Conservation (phyloP, 2,113 vertebrate species). For the Hydrolagus affinis region DNA sequence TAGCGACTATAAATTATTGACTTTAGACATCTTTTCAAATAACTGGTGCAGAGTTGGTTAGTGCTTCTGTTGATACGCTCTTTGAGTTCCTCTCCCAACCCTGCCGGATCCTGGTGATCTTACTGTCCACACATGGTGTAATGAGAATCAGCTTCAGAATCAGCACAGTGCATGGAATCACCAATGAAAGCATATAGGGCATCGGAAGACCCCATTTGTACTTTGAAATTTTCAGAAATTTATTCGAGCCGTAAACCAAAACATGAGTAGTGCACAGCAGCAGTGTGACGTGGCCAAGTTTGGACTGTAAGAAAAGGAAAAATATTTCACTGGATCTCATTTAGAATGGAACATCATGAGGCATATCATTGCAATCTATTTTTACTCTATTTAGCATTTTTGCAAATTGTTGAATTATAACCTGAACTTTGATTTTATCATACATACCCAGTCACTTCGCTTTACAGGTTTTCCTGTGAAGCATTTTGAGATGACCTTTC, state of each 20-base stretch:
- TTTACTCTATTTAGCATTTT: no score
- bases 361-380: no score
- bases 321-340: not conserved
- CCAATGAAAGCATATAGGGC: constrained; percentile 63
- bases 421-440: no score
- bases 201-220: constrained; percentile 75
- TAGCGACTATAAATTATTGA: no score
- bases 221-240: constrained; percentile 51
- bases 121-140: constrained; percentile 68
- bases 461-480: no score
- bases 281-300: constrained; percentile 76
- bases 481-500: no score
- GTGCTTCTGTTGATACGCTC: no score
- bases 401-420: no score
- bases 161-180: constrained; percentile 68
- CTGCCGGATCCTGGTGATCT: constrained; percentile 66
- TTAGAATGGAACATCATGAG: not conserved
- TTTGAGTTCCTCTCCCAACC: constrained; percentile 70
- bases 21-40: not conserved
- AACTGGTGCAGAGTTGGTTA: not conserved
- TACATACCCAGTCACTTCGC: no score
- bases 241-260: constrained; percentile 65
- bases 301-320: constrained; percentile 57
- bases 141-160: constrained; percentile 69
- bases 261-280: constrained; percentile 72